A percentile compares a stretch with the other conserved stretches of the same genome.
phyloP scores from a whole-genome alignment of 2,113 vertebrate species.

The Drymodes brunneopygia region DNA sequence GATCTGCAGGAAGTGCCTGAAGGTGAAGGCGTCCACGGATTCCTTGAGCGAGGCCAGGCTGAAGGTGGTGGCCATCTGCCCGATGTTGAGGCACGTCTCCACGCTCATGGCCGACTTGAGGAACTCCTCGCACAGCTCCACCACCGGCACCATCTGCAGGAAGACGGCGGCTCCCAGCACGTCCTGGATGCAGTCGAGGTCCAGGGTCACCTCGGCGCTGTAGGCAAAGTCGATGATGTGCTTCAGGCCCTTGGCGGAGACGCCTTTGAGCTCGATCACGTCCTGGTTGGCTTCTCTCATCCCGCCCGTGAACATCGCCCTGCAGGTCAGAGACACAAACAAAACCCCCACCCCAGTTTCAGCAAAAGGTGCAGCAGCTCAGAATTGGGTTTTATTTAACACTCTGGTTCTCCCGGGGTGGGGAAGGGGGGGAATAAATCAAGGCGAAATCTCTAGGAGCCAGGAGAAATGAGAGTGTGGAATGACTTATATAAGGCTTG shows the following conservation, averaged over 20 bases:
- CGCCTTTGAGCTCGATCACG: slow-evolving; percentile 88
- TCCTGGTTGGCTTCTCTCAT: slow-evolving; percentile 94
- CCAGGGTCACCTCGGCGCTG: slow-evolving; percentile 91
- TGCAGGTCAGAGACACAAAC: slow-evolving; percentile 58
- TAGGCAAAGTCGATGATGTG: slow-evolving; percentile 98
- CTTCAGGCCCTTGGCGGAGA: slow-evolving; percentile 89
- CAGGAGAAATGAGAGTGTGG: neutral
- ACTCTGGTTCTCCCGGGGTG: neutral
- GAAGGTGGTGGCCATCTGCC: slow-evolving; percentile 97
- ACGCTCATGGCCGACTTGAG: slow-evolving; percentile 97
- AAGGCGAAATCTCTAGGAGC: neutral
- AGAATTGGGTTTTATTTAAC: neutral
- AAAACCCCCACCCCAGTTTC: neutral
- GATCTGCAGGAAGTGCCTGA: slow-evolving; percentile 94
- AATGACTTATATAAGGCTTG: neutral
- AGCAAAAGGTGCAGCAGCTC: neutral
- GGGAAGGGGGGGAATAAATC: neutral
- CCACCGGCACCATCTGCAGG: slow-evolving; percentile 94
- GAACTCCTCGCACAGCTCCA: slow-evolving; percentile 96
- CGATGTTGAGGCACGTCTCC: slow-evolving; percentile 94
- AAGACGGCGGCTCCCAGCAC: slow-evolving; percentile 96
- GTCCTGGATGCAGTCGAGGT: slow-evolving; percentile 95
- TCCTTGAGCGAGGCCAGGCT: slow-evolving; percentile 91
- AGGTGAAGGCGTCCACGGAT: slow-evolving; percentile 92
- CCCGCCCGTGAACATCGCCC: slow-evolving; percentile 98